Evolutionary conservation across 2,113 vertebrate species (phyloP).

Genomic region (Pachyramphus minor): DNA sequence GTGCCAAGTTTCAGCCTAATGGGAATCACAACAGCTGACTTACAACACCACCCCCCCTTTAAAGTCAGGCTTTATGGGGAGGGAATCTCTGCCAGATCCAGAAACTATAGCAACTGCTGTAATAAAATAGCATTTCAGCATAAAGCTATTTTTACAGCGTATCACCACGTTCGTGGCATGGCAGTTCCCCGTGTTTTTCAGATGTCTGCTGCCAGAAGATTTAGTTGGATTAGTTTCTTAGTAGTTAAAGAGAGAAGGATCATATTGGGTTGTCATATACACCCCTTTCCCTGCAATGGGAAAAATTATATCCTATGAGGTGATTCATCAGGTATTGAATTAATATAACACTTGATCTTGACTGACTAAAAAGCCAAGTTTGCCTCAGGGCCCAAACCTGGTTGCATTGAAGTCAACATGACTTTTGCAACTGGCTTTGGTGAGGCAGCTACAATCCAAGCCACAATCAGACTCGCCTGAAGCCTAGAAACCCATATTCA

Average conservation of each 20-base stretch:
- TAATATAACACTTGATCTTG: background rate
- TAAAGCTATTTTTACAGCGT: slow-evolving; percentile 29
- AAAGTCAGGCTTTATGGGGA: background rate
- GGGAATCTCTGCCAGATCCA: slow-evolving; percentile 37
- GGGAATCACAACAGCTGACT: slow-evolving; percentile 66
- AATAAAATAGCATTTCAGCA: slow-evolving; percentile 14
- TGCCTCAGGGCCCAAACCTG: slow-evolving; percentile 6
- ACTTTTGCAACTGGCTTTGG: background rate
- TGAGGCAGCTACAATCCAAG: background rate
- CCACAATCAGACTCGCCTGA: background rate
- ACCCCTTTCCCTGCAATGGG: background rate
- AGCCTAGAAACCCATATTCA: slow-evolving; percentile 12
- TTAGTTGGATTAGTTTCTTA: slow-evolving; percentile 15
- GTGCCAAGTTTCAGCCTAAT: slow-evolving; percentile 51
- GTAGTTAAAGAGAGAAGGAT: background rate
- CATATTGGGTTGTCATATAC: background rate
- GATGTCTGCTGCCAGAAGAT: slow-evolving; percentile 39
- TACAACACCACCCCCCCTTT: background rate
- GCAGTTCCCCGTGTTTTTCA: background rate
- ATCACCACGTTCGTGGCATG: background rate
- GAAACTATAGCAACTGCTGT: slow-evolving; percentile 55
- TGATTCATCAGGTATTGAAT: slow-evolving; percentile 32
- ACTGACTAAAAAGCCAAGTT: background rate
- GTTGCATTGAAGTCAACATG: background rate
- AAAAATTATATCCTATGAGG: background rate